Conservation (phyloP, 2,888 invertebrate species). For the Eilema griseolum region DNA sequence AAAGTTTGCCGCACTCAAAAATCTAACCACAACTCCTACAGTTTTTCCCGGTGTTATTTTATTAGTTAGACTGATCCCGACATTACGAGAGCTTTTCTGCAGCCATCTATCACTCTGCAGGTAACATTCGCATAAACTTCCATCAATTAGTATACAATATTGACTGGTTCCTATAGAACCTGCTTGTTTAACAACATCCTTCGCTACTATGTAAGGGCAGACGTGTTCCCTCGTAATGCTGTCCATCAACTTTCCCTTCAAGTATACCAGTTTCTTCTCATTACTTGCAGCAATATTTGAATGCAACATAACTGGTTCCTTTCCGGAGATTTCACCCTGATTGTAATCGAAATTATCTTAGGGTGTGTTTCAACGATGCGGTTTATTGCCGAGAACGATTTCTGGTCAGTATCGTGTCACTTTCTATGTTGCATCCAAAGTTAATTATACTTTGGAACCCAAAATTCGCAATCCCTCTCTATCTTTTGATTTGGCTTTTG, state of each 20-base stretch:
- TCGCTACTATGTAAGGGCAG: conserved; percentile 2
- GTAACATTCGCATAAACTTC: too few species aligned
- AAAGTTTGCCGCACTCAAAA: too few species aligned
- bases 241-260: conserved; percentile 4
- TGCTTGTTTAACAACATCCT: neutral
- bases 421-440: neutral
- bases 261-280: conserved; percentile 12
- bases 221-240: neutral
- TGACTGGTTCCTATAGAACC: neutral
- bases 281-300: neutral
- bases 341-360: neutral
- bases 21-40: too few species aligned
- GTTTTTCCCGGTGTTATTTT: too few species aligned
- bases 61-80: too few species aligned
- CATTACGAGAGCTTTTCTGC: too few species aligned
- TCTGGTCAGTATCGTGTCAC: neutral
- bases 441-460: too few species aligned
- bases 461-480: too few species aligned
- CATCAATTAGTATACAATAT: neutral
- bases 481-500: too few species aligned
- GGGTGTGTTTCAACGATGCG: neutral
- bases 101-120: too few species aligned
- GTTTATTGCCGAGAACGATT: neutral
- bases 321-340: conserved; percentile 13
- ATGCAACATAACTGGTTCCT: neutral